Percentiles rank a stretch among this genome's conserved stretches.
Evolutionary conservation across 1,140 invertebrate species (phyloP).

Genomic region (Vanessa atalanta): DNA sequence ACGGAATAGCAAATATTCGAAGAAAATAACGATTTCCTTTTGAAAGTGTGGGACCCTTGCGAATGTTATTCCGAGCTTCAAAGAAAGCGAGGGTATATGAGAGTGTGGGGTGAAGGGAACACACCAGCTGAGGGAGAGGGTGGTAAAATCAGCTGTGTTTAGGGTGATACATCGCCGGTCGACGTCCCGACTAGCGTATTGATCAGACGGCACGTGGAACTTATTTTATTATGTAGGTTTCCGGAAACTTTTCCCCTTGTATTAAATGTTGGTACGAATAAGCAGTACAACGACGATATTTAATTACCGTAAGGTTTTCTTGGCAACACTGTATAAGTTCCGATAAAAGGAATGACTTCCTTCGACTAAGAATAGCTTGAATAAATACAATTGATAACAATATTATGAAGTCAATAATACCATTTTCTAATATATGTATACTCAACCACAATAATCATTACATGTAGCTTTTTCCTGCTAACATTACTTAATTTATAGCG

Average conservation of each 20-base stretch:
- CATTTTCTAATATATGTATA: too few relatives aligned
- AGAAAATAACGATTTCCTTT: slow-evolving; percentile 47
- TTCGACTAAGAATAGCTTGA: neutral
- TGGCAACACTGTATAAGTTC: neutral
- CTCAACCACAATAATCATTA: neutral
- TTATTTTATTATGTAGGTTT: slow-evolving; percentile 36
- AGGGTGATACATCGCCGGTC: slow-evolving; percentile 66
- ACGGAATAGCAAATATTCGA: slow-evolving; percentile 37
- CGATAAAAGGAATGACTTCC: too few relatives aligned
- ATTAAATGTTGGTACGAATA: neutral
- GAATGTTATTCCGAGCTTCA: slow-evolving; percentile 55
- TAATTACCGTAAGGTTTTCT: neutral
- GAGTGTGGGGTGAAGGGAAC: slow-evolving; percentile 54
- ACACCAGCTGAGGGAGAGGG: slow-evolving; percentile 58
- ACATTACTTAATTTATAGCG: too few relatives aligned
- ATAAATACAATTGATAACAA: neutral
- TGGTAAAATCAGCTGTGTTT: slow-evolving; percentile 75
- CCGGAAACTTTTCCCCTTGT: slow-evolving; percentile 17
- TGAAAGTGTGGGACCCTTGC: slow-evolving; percentile 37
- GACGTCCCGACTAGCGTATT: slow-evolving; percentile 72
- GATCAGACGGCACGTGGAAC: slow-evolving; percentile 73
- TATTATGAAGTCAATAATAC: too few relatives aligned
- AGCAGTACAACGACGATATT: neutral
- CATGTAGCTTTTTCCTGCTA: neutral
- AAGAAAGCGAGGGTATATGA: slow-evolving; percentile 53